These are phyloP conservation scores for Phocoena sinus DNA, from an alignment of 2,113 vertebrate genomes.

Conservation along the genomic window DNA sequence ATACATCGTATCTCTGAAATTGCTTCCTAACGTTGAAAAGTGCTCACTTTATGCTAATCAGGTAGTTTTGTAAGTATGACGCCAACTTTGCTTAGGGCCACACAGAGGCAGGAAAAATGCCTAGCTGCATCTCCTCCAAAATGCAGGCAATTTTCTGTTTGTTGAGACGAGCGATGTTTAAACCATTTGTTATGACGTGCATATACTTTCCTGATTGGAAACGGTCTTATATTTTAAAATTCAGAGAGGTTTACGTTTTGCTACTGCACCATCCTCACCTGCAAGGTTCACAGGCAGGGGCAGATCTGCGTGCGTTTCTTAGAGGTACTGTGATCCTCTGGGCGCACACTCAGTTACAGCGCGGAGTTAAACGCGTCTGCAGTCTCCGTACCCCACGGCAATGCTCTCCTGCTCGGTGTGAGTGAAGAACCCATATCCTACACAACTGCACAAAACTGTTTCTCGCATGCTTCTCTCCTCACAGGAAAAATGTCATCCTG, in stretches of 20 bases:
- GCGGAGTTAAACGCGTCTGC: rapidly evolving
- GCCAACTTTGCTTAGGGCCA: too few relatives aligned
- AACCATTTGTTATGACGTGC: rapidly evolving
- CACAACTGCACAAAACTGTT: background rate
- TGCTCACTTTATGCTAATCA: background rate
- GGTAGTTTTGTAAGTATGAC: background rate
- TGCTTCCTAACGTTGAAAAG: background rate
- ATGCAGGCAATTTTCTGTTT: background rate
- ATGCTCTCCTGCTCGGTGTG: rapidly evolving
- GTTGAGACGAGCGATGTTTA: background rate
- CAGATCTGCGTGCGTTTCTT: rapidly evolving
- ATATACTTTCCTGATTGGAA: background rate
- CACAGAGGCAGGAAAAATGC: rapidly evolving
- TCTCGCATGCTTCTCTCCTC: background rate
- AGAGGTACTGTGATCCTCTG: rapidly evolving
- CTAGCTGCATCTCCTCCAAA: background rate
- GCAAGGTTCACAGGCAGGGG: background rate
- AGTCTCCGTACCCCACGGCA: background rate
- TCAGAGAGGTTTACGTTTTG: background rate
- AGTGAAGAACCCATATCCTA: background rate
- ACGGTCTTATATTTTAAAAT: background rate
- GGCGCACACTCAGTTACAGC: rapidly evolving
- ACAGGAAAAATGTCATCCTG: background rate
- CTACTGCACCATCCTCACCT: rapidly evolving
- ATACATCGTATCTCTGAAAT: background rate